phyloP scores from a whole-genome alignment of 2,113 vertebrate species.

The Alectura lathami region DNA sequence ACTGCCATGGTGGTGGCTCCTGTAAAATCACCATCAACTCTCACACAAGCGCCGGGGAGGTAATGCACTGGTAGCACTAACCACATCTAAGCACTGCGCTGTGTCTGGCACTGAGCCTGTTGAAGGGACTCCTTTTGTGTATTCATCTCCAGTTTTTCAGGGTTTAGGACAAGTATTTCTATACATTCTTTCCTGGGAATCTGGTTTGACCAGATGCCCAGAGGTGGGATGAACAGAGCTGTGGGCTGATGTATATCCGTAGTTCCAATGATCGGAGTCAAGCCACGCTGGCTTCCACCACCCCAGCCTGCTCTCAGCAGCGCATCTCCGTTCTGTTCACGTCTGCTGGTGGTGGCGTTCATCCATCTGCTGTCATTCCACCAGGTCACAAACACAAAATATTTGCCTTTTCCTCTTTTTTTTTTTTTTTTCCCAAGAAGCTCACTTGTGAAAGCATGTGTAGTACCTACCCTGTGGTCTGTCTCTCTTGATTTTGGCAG shows the following conservation, averaged over 20 bases:
- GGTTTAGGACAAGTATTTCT: background rate
- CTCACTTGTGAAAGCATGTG: background rate
- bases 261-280: background rate
- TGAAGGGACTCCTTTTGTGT: background rate
- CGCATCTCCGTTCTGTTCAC: background rate
- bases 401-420: background rate
- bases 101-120: background rate
- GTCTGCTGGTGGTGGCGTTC: background rate
- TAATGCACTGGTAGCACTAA: constrained; percentile 30
- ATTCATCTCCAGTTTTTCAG: background rate
- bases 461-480: background rate
- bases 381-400: background rate
- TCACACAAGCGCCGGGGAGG: constrained; percentile 93
- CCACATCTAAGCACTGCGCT: background rate
- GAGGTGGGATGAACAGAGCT: background rate
- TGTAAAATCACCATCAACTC: constrained; percentile 96
- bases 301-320: background rate
- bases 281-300: background rate
- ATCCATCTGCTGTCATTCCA: background rate
- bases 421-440: background rate
- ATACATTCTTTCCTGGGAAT: background rate
- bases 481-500: constrained; percentile 1
- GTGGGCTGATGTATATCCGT: background rate
- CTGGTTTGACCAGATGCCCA: background rate
- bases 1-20: constrained; percentile 92